Conservation (phyloP, 2,888 invertebrate genomes). For the Macropis europaea region DNA sequence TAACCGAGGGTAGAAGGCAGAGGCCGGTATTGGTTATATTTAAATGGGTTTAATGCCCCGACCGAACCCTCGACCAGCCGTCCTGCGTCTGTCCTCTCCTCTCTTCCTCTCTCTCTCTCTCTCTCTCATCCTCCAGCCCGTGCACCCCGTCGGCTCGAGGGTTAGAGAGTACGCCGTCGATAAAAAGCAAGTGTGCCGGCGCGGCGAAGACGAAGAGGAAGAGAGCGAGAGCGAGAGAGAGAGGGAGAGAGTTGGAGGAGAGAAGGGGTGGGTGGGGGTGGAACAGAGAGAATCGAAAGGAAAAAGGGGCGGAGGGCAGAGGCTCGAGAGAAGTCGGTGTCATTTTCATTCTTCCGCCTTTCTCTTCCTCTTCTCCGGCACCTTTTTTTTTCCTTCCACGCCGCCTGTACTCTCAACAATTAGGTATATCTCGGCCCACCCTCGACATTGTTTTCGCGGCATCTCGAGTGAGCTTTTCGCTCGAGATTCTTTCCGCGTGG, state of each 20-base stretch:
- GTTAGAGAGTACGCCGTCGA: slow-evolving; percentile 63
- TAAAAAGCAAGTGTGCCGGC: slow-evolving; percentile 64
- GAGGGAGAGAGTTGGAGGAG: background rate
- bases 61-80: slow-evolving; percentile 59
- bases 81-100: slow-evolving; percentile 35
- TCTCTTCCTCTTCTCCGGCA: slow-evolving; percentile 49
- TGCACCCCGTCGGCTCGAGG: slow-evolving; percentile 48
- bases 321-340: slow-evolving; percentile 62
- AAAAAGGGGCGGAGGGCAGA: slow-evolving; percentile 24
- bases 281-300: slow-evolving; percentile 14
- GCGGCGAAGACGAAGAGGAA: background rate
- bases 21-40: slow-evolving; percentile 74
- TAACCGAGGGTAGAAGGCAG: slow-evolving; percentile 67
- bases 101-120: slow-evolving; percentile 27
- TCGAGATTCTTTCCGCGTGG: slow-evolving; percentile 62
- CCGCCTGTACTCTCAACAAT: slow-evolving; percentile 64
- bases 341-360: slow-evolving; percentile 63
- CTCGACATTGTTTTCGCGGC: slow-evolving; percentile 69
- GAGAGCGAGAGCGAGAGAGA: slow-evolving; percentile 22
- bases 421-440: slow-evolving; percentile 66
- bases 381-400: slow-evolving; percentile 50
- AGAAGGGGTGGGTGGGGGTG: slow-evolving; percentile 9
- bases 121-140: slow-evolving; percentile 24
- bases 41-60: slow-evolving; percentile 75
- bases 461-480: slow-evolving; percentile 67